Evolutionary conservation across 2,113 vertebrate genomes (phyloP), one percentile per base, ranked within the genome.

Genomic region (Ammodytes dubius): DNA sequence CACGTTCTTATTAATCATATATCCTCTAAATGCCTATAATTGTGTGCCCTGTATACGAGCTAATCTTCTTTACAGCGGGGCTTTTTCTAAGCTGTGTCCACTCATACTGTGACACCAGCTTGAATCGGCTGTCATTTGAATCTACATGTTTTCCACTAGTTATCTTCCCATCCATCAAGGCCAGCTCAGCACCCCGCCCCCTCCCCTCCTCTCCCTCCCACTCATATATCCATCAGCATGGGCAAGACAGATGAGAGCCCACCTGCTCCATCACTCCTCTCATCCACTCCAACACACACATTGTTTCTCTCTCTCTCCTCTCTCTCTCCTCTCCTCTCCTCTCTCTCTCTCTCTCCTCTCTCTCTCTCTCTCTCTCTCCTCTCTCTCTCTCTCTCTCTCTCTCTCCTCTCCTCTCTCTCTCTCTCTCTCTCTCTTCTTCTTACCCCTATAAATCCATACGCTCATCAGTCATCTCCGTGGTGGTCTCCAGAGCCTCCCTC

Each of bases 81-180:
- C 13, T 70, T 70, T 27, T 45, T 61, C 64, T 7, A 8, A 76
- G 39, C 64, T 1, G 4, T 17, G 64, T 76, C 79, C 61, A 10
- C 57, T 53, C 56, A 27, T 2, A 6, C 1, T 45, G 42, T 39
- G 74, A 46, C 50, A 70, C 66, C 69, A 0, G 59, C 68, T 61
- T 52, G 37, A 52, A 63, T 45, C 27, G 42, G n/a, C 63, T 79
- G 65, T 80, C 72, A 67, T 82, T 58, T 76, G 66, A 81, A 85
- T 82, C 47, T 69, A 49, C 87, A 86, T 77, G 79, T 90, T 82
- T 83, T 75, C 76, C 58, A 17, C 79, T 53, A 65, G 77, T 88
- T 83, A 82, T 43, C 66, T 77, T 27, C 72, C 63, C 78, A 84
- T 90, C 80, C 71, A 83, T 85, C 84, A 88, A 69, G 15, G 70